Base-by-base conservation (phyloP, 1,140 invertebrate species). In the Magallana ariakensis region DNA sequence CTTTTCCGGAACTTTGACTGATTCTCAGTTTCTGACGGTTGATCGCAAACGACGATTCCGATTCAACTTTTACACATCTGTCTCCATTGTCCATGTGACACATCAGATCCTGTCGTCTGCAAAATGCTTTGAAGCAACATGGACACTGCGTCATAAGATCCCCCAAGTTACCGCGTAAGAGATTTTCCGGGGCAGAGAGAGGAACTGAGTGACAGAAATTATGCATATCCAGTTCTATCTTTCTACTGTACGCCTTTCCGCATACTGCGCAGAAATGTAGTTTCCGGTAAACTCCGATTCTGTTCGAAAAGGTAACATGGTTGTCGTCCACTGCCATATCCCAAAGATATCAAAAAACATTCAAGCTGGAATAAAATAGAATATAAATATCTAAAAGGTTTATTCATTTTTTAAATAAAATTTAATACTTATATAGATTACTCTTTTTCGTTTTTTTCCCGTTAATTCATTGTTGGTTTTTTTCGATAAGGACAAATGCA, bases 201-300 rank as follows among this genome's bases (percentile, higher is more conserved):
- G 66, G 66, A 75, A 33, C 22, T 10, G 66, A 75, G 22, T 75
- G 66, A 10, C 66, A 75, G 15, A 75, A 75, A 2, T 26, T 7
- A 26, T 75, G 66, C 66, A 75, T 75, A 13, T 75, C 66, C 19
- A 75, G 66, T 33, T 75, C 66, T 75, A 75, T 75, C 22, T 75
- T 75, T 13, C 66, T 19, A 75, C 66, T 26, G 22, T 75, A 75
- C 13, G 66, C 66, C 13, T 75, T 75, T 26, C 66, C 66, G 22
- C 66, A 75, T 8, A 75, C 66, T 26, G 33, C 33, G 22, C 66
- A 75, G 22, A 75, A 75, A 75, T 75, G 66, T 11, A 75, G 22
- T 75, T 75, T 75, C 33, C 66, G 66, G 22, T 26, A 75, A 75
- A 75, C 33, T 13, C 66, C 66, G 15, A 26, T 26, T 22, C 66